Base-by-base conservation (phyloP, 2,113 vertebrate species). In the Ellobius talpinus region DNA sequence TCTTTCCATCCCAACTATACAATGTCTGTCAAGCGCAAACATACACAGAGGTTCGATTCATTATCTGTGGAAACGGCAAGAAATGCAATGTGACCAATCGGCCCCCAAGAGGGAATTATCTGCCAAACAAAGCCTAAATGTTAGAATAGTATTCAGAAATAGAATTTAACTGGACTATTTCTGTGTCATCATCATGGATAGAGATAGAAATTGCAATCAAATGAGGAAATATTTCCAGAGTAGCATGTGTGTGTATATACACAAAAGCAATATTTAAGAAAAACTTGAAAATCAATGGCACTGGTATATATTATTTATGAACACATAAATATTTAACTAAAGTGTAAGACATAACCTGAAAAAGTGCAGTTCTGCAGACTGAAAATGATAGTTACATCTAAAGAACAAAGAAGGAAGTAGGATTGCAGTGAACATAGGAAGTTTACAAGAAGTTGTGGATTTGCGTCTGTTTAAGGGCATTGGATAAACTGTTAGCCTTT, bases 241-340 rank as follows among this genome's bases (percentile, higher is more conserved):
- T 9, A 92, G 13, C n/a, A 29, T 84, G 5, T 17, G 16, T 61
- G 24, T 17, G 1, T 42, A 89, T 86, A 52, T 72, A 9, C 72
- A 42, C 36, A n/a, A 58, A 89, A 70, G 50, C 2, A 73, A 90
- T 33, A 79, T 58, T 95, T 76, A 92, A 73, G 16, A 68, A 96
- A 84, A 26, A 1, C 45, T 89, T 66, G 12, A 33, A 87, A 68
- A n/a, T 42, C n/a, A 74, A 24, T 8, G 66, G 19, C 2, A 86
- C 29, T 87, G 26, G 12, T 77, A 0, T 39, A 4, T 90, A 47
- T 33, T 81, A 72, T 72, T 74, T 96, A 72, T 93, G 23, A 87
- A 24, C 63, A 73, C 72, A 79, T 65, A 70, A 8, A 47, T 87
- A 33, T 76, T 92, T 89, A 84, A 36, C 61, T 82, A 76, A 93